Base-by-base conservation (phyloP, 2,113 vertebrate species). In the Perca fluviatilis region DNA sequence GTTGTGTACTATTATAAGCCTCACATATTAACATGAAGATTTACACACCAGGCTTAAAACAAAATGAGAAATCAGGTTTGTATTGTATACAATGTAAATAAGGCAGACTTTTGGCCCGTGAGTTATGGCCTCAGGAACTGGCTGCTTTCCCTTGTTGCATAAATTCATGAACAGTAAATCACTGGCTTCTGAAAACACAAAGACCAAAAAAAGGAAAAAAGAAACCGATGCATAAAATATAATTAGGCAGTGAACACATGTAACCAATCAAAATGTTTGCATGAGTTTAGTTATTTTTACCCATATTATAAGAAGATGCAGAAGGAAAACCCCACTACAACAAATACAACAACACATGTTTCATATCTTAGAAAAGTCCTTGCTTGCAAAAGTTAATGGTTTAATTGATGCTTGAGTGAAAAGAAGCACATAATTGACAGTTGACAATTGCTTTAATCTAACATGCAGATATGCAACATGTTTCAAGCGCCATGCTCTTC, bases 161-260 rank as follows among this genome's bases (percentile, higher is more conserved):
- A 94, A 94, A 96, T 95, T 92, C 92, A 94, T 89, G 89, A 94
- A 94, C 88, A 89, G 90, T 96, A 94, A 95, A 95, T 94, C 94
- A 94, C 79, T 18, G 33, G 80, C 58, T 83, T 91, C 86, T 84
- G 89, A 86, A 92, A 91, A 91, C 87, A 78, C 30, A 77, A 71
- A 80, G 73, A 87, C 57, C 60, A 53, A 81, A 87, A 70, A 68
- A 65, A 54, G 68, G 80, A 94, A 90, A 83, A 94, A 90, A 78
- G 79, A 92, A 91, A 88, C 87, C 79, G 87, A 93, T 91, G 76
- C 84, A 93, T 90, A 92, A 89, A 93, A 89, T 80, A 93, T 95
- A 94, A 95, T 95, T 95, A 93, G 87, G 88, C 82, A 80, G 69
- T 16, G 80, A 91, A 89, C 89, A 93, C 86, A 77, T 91, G 93